Percentiles rank a stretch among this genome's conserved stretches.
Evolutionary conservation across 1,140 invertebrate species (phyloP).

Genomic region (Mesaphorura yosii): DNA sequence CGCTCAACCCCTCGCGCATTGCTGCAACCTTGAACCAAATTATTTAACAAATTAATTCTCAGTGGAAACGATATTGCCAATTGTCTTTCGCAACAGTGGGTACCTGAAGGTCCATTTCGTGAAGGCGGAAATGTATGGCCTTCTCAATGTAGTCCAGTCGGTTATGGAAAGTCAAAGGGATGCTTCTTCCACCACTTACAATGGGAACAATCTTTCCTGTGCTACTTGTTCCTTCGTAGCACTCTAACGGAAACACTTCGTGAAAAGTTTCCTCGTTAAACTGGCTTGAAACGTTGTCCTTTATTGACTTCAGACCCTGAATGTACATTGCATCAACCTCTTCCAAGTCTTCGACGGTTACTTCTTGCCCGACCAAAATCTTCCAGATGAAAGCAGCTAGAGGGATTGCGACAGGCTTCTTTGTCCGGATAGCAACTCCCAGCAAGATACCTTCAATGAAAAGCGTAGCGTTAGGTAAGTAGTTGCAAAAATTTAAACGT

Average conservation of each 20-base stretch:
- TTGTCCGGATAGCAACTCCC: conserved; percentile 48
- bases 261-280: conserved; percentile 47
- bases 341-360: conserved; percentile 50
- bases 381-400: conserved; percentile 56
- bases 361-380: conserved; percentile 47
- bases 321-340: conserved; percentile 44
- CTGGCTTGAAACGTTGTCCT: conserved; percentile 24
- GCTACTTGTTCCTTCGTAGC: conserved; percentile 52
- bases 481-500: conserved; percentile 1
- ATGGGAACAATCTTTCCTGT: conserved; percentile 47
- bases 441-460: conserved; percentile 43
- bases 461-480: neutral
- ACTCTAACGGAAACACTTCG: conserved; percentile 53
- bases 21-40: conserved; percentile 40
- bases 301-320: conserved; percentile 25
- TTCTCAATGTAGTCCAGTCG: conserved; percentile 50
- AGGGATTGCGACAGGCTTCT: conserved; percentile 49
- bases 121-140: conserved; percentile 48
- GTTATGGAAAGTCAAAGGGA: conserved; percentile 50
- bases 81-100: neutral
- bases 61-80: neutral
- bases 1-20: conserved; percentile 53
- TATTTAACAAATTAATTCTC: neutral
- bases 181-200: conserved; percentile 46
- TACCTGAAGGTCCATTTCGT: conserved; percentile 53